phyloP scores from a whole-genome alignment of 1,140 invertebrate species.

The Stenopsyche tienmushanensis region DNA sequence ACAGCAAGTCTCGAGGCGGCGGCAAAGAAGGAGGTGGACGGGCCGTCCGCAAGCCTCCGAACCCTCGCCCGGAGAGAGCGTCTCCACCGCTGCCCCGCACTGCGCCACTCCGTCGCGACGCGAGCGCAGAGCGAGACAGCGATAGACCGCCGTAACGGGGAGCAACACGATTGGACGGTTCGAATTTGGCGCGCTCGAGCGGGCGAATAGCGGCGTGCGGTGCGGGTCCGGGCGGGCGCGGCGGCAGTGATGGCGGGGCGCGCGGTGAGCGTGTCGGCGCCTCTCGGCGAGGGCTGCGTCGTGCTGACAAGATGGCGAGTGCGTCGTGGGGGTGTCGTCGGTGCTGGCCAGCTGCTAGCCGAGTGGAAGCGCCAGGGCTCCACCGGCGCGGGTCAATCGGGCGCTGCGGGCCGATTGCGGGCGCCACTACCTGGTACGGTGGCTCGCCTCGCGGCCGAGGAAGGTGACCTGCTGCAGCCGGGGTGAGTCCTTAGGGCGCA shows the following conservation, averaged over 20 bases:
- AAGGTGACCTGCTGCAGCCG: constrained; percentile 48
- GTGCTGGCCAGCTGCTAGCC: constrained; percentile 28
- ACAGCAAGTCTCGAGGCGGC: too few relatives aligned
- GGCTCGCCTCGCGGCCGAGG: constrained; percentile 19
- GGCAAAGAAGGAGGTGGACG: too few relatives aligned
- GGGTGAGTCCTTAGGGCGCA: too few relatives aligned
- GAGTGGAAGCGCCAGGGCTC: background rate
- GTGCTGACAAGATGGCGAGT: constrained; percentile 35
- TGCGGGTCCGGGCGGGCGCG: background rate
- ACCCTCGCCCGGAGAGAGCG: background rate
- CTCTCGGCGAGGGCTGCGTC: background rate
- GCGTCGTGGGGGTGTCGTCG: constrained; percentile 25
- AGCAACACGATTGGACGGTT: too few relatives aligned
- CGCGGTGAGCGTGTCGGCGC: background rate
- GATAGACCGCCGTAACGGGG: background rate
- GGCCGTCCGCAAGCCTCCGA: background rate
- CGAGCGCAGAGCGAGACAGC: too few relatives aligned
- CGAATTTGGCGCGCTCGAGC: too few relatives aligned
- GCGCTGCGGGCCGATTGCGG: background rate
- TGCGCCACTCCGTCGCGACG: background rate
- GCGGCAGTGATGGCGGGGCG: background rate
- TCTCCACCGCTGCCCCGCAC: background rate
- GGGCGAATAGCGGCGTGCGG: background rate
- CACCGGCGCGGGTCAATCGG: too few relatives aligned
- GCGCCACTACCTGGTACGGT: constrained; percentile 29